Evolutionary conservation across 1,140 invertebrate species (phyloP), one percentile per base, ranked within the genome.

Genomic region (Diabrotica virgifera): DNA sequence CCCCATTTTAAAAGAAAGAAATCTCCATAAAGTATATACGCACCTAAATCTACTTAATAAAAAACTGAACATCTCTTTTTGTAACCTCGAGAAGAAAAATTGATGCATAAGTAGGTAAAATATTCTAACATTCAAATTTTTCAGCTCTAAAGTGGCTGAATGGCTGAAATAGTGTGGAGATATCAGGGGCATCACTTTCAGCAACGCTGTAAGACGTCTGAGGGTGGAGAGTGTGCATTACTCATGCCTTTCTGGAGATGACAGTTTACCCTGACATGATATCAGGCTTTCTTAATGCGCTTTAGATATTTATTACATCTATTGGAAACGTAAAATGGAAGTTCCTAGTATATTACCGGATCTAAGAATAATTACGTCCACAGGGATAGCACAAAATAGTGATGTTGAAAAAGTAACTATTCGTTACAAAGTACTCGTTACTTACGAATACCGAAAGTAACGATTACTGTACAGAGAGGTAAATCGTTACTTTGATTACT

Each of bases 221-320:
- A 46, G 36, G 46, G 63, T 64, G 46, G 63, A 64, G 57, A 40
- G 57, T 38, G 50, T 38, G 50, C 63, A 64, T 64, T 59, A 64
- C 51, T 64, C 63, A 64, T 64, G 57, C 57, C 54, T 53, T 58
- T 52, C 63, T 64, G 63, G 24, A 52, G 63, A 64, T 64, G 63
- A 64, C 63, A 64, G 57, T 24, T 40, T 36, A 50, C 56, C 56
- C 57, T 64, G 57, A 59, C 13, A 40, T 52, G 63, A 64, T 58
- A 64, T 60, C 40, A 52, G 59, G 13, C 59, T 24, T 60, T 60
- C 40, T 52, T 60, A 60, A 60, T 60, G 59, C 59, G 35, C 52
- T 36, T 46, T 60, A 60, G 59, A 60, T 60, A 60, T 60, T 60
- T 60, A 60, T 60, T 60, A 60, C 59, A 12, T 24, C 59, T 60